phyloP scores from a whole-genome alignment of 2,888 invertebrate species.

The Aphidoletes aphidimyza region DNA sequence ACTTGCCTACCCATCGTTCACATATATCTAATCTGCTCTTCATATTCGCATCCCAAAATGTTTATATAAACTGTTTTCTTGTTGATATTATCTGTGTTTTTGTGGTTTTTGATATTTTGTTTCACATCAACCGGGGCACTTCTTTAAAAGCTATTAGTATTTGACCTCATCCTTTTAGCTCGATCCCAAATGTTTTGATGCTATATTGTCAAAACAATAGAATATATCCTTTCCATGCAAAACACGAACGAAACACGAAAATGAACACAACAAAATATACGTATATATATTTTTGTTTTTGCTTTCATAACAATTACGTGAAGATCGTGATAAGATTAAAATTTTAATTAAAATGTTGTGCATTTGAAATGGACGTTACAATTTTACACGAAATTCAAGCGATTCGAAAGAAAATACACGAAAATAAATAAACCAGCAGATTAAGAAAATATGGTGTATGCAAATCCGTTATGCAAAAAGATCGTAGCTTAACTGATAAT shows the following conservation, averaged over 20 bases:
- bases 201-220: slow-evolving; percentile 19
- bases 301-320: slow-evolving; percentile 40
- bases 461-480: slow-evolving; percentile 44
- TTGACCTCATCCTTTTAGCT: background rate
- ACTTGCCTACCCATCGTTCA: too few species aligned
- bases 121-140: background rate
- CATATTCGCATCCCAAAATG: background rate
- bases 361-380: background rate
- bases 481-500: background rate
- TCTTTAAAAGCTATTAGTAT: background rate
- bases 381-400: too few species aligned
- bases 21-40: background rate
- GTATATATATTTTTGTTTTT: background rate
- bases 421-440: too few species aligned
- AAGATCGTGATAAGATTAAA: slow-evolving; percentile 53
- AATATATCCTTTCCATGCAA: background rate
- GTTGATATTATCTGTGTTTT: slow-evolving; percentile 43
- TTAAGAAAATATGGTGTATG: too few species aligned
- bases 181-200: slow-evolving; percentile 1
- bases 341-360: slow-evolving; percentile 54
- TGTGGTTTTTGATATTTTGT: background rate
- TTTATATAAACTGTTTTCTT: background rate
- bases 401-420: too few species aligned
- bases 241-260: background rate
- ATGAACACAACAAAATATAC: background rate